Conservation (phyloP, 2,888 invertebrate genomes). For the Metacarcinus magister region DNA sequence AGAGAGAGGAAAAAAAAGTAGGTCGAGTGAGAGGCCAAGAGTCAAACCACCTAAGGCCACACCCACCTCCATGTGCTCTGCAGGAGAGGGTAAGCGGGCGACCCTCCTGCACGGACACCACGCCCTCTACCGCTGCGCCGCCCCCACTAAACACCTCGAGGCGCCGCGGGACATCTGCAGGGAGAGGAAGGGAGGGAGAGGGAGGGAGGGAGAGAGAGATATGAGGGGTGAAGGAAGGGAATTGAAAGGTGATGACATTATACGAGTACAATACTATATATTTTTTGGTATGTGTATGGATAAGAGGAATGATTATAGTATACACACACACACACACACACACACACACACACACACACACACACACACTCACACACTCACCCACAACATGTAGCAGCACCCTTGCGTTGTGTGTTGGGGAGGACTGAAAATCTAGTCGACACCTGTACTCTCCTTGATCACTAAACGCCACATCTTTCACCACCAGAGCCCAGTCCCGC, state of each 20-base stretch:
- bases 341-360: neutral
- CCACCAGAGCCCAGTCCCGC: slow-evolving; percentile 67
- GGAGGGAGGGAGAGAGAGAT: neutral
- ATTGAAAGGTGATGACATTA: neutral
- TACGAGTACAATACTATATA: no score
- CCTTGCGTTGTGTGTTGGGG: slow-evolving; percentile 75
- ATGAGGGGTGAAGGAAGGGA: neutral
- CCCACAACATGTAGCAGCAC: slow-evolving; percentile 77
- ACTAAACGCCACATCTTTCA: slow-evolving; percentile 62
- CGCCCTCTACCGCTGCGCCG: neutral
- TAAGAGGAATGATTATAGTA: no score
- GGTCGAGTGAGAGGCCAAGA: neutral
- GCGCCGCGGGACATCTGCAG: neutral
- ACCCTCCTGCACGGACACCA: neutral
- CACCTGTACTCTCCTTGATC: slow-evolving; percentile 79
- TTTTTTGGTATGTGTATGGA: no score
- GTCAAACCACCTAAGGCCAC: neutral
- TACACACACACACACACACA: neutral
- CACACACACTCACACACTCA: slow-evolving; percentile 58
- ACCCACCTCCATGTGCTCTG: neutral
- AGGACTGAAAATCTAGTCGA: slow-evolving; percentile 71
- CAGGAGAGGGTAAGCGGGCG: neutral
- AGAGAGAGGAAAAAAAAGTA: slow-evolving; percentile 36
- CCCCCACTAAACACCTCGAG: neutral
- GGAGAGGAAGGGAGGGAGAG: neutral